Evolutionary conservation across 2,888 invertebrate genomes (phyloP).

Genomic region (Tetropium fuscum): DNA sequence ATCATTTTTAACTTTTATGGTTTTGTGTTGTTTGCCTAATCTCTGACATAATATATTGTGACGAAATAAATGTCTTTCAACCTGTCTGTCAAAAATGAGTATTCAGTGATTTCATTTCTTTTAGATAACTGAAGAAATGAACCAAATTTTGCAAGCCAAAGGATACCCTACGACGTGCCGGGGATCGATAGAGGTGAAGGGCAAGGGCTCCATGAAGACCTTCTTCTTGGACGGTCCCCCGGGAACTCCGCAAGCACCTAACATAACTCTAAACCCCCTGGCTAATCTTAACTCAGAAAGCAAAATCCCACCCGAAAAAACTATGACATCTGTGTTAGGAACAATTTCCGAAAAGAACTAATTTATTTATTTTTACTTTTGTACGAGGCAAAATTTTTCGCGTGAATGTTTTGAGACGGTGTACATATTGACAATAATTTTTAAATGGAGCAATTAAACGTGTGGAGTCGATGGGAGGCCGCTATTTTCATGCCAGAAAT

Average conservation of each 20-base stretch:
- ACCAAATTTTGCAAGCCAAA: slow-evolving; percentile 80
- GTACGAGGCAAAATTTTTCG: slow-evolving; percentile 4
- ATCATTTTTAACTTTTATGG: too few relatives aligned
- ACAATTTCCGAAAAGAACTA: slow-evolving; percentile 56
- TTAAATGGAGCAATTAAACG: slow-evolving; percentile 1
- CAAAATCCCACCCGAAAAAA: slow-evolving; percentile 41
- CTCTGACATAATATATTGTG: too few relatives aligned
- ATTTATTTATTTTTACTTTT: slow-evolving; percentile 25
- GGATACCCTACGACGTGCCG: slow-evolving; percentile 88
- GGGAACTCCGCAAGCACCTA: slow-evolving; percentile 50
- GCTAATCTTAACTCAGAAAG: slow-evolving; percentile 42
- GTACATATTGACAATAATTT: slow-evolving; percentile 25
- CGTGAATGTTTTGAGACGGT: slow-evolving; percentile 1
- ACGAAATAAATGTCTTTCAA: too few relatives aligned
- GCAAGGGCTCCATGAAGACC: slow-evolving; percentile 95
- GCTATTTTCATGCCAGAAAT: slow-evolving; percentile 10
- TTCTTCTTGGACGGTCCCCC: slow-evolving; percentile 75
- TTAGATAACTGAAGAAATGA: slow-evolving; percentile 90
- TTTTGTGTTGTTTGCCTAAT: too few relatives aligned
- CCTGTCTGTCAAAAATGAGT: neutral
- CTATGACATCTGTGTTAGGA: slow-evolving; percentile 48
- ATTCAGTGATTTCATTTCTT: slow-evolving; percentile 29
- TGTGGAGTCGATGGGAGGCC: neutral
- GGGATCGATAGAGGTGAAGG: slow-evolving; percentile 91
- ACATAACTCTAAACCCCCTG: slow-evolving; percentile 63